Evolutionary conservation across 2,888 invertebrate species (phyloP), one percentile per base, ranked within the genome.

Genomic region (Pheosia tremula): DNA sequence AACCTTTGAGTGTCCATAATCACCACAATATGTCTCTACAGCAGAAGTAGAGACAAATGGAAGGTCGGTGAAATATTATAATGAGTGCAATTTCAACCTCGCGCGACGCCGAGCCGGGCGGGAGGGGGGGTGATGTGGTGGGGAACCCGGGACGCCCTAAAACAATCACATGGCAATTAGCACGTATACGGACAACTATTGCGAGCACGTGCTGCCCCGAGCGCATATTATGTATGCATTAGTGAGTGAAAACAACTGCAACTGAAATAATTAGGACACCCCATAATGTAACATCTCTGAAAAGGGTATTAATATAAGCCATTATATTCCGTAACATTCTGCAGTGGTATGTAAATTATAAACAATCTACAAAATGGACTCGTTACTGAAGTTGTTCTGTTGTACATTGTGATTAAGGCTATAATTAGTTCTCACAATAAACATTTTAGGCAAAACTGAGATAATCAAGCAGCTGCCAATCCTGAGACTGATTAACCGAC

Each of bases 151-250:
- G 49, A 7, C 38, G 49, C 13, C 57, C 37, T 57, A 10, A 45
- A 58, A 58, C 57, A 49, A 58, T 58, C 49, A 49, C 38, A 49
- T 36, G 49, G 37, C 13, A 49, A 58, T 49, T 36, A 49, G 13
- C 37, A 37, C 36, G 50, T 47, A 37, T n/a, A 36, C 13, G n/a
- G n/a, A 58, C 49, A 56, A 45, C 47, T 50, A 49, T 50, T 49
- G 57, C 11, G 38, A 5, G 11, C 53, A 54, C n/a, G 54, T 54
- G 54, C 37, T 37, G 52, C 36, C 36, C 8, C 5, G 47, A n/a
- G 11, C n/a, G 52, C 9, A 11, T 36, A 52, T 52, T 52, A 36
- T 7, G 52, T 36, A 52, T 52, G 52, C 24, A 52, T 52, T 52
- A 52, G 5, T 36, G 10, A 24, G 11, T 47, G 47, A 47, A 52